Percentiles rank a stretch among this genome's conserved stretches.
Evolutionary conservation across 1,140 invertebrate species (phyloP).

Genomic region (Aplysia californica): DNA sequence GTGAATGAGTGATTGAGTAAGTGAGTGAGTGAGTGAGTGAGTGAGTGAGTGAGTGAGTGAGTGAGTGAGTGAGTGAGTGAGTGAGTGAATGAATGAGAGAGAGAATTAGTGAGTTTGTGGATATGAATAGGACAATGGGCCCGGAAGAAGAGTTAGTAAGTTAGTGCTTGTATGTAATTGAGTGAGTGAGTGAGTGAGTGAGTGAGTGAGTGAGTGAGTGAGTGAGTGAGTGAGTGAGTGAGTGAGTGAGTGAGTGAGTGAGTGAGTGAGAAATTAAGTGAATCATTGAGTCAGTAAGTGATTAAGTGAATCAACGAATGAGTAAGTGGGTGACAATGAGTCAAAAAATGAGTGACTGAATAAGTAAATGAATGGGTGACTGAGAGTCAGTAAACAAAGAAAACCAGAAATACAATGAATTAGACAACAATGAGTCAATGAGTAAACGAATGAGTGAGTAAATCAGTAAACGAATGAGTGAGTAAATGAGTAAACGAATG

Average conservation of each 20-base stretch:
- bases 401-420: not conserved
- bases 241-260: not conserved
- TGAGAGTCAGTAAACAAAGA: not conserved
- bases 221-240: not conserved
- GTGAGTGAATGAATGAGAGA: too few relatives aligned
- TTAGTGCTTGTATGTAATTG: not conserved
- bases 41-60: constrained; percentile 16
- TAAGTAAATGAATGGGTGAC: too few relatives aligned
- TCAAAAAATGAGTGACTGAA: too few relatives aligned
- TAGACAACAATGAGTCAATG: not conserved
- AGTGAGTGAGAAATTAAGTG: constrained; percentile 2
- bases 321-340: too few relatives aligned
- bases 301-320: too few relatives aligned
- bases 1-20: too few relatives aligned
- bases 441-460: not conserved
- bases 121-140: not conserved
- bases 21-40: too few relatives aligned
- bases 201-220: not conserved
- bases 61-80: constrained; percentile 17
- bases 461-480: too few relatives aligned
- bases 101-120: too few relatives aligned
- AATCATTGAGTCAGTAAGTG: too few relatives aligned
- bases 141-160: not conserved
- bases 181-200: not conserved
- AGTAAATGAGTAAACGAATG: too few relatives aligned